Evolutionary conservation across 2,888 invertebrate genomes (phyloP).

Genomic region (Pristionchus maxplancki): DNA sequence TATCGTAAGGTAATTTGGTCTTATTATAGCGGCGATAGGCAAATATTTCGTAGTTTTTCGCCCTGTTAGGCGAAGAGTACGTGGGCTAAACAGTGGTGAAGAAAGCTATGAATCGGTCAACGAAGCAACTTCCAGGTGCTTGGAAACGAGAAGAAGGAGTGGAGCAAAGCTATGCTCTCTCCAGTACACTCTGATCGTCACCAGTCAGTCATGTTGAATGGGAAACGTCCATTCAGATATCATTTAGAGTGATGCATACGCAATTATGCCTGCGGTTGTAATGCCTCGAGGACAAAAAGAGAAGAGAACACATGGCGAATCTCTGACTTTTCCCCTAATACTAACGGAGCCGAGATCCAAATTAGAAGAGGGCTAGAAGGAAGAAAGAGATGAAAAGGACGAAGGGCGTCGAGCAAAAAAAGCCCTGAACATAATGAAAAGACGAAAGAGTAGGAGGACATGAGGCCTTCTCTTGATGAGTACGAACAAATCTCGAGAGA

Average conservation of each 20-base stretch:
- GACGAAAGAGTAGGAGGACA: neutral
- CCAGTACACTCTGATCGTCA: neutral
- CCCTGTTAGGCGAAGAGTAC: too few relatives aligned
- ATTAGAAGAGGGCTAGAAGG: slow-evolving; percentile 38
- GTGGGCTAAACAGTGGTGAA: neutral
- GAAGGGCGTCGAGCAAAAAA: neutral
- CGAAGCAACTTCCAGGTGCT: slow-evolving; percentile 1
- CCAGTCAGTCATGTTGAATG: neutral
- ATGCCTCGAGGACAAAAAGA: neutral
- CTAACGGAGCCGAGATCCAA: neutral
- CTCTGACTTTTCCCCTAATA: slow-evolving; percentile 1
- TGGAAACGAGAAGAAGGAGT: neutral
- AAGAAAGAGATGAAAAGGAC: neutral
- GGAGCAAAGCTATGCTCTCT: neutral
- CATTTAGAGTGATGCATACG: neutral
- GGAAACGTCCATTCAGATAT: neutral
- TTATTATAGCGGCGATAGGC: neutral
- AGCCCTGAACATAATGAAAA: slow-evolving; percentile 33
- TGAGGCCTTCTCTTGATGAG: neutral
- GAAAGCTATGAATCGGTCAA: neutral
- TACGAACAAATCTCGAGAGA: neutral
- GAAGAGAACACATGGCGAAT: slow-evolving; percentile 19
- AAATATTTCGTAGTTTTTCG: neutral
- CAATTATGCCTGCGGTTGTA: neutral
- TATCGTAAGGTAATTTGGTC: neutral